Base-by-base conservation (phyloP, 2,797 vertebrate species). In the Gila robusta region DNA sequence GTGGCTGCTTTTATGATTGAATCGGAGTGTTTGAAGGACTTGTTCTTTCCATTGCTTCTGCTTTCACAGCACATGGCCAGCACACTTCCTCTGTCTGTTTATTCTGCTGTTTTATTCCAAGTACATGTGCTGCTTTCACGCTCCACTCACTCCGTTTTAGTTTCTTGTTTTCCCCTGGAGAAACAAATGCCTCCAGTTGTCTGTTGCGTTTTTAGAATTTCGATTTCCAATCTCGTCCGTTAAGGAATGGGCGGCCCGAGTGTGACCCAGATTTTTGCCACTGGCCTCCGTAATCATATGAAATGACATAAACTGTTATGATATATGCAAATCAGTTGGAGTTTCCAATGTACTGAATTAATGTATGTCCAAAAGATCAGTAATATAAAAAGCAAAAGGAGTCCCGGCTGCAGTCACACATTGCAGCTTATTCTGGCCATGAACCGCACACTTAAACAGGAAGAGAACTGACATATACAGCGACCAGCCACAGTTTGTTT, bases 131-230 rank as follows among this genome's bases (percentile, higher is more conserved):
- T 41, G 41, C 59, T 66, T 84, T 82, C 69, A 83, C 82, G 56
- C 69, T 74, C 83, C 79, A 69, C 81, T 80, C 62, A 70, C 71
- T 80, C 78, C 67, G 74, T 86, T 87, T 87, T 79, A 59, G 66
- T 44, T 85, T 67, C 70, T 86, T 76, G 47, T 82, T 73, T 78
- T 64, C 79, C 77, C 82, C 85, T 41, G 59, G 62, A 73, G 73
- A 84, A 84, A 81, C 78, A 90, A 86, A 88, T 72, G 76, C 83
- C 67, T 82, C 23, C 70, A 87, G 79, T 87, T 81, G 79, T 87
- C 66, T 56, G 62, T 28, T 83, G 66, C 64, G 52, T 62, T 73
- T 70, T 85, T 82, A 59, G 81, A 87, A 86, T 59, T 77, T 62
- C 32, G 1, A 84, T 87, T 41, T 78, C 54, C 28, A 11, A 54